Evolutionary conservation across 2,888 invertebrate genomes (phyloP).

Genomic region (Epistrophe eligans): DNA sequence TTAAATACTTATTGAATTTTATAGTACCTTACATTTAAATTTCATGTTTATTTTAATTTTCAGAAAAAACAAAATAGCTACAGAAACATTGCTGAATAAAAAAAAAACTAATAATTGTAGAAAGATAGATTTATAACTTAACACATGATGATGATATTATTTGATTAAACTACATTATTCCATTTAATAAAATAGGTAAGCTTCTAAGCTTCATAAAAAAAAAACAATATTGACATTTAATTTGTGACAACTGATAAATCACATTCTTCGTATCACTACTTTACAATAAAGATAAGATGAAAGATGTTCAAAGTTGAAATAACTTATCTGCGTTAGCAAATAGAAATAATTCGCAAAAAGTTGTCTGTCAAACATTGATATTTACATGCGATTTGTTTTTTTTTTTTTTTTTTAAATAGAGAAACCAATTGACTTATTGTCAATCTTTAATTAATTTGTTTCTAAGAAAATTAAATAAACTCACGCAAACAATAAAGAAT

Average conservation of each 20-base stretch:
- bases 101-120: too few relatives aligned
- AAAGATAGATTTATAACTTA: too few relatives aligned
- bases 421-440: conserved; percentile 47
- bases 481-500: conserved; percentile 20
- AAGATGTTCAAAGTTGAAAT: neutral
- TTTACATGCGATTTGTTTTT: neutral
- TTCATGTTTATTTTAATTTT: too few relatives aligned
- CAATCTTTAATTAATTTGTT: conserved; percentile 51
- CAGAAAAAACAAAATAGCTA: too few relatives aligned
- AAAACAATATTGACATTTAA: conserved; percentile 14
- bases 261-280: neutral
- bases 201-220: neutral
- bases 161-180: neutral
- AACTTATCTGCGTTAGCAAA: neutral
- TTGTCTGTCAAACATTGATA: neutral
- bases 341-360: neutral
- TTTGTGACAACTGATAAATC: conserved; percentile 1
- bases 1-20: too few relatives aligned
- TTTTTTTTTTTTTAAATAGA: neutral
- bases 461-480: conserved; percentile 46
- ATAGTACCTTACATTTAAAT: too few relatives aligned
- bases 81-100: too few relatives aligned
- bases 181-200: neutral
- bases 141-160: too few relatives aligned
- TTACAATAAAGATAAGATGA: conserved; percentile 7